These are phyloP conservation scores for Callorhinus ursinus DNA, from an alignment of 2,113 vertebrate species.

Conservation along the genomic window DNA sequence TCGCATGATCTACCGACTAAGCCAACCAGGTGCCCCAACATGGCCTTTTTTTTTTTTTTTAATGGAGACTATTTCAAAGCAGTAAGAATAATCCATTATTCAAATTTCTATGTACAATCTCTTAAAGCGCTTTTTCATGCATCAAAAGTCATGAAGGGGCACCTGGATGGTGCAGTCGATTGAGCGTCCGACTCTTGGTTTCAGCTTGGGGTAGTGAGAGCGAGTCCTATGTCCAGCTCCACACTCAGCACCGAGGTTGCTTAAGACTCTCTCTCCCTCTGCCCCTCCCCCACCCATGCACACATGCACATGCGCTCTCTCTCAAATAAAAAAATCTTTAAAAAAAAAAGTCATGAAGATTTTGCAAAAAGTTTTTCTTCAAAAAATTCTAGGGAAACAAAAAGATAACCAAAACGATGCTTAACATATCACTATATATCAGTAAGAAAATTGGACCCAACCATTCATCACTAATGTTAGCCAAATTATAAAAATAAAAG, in stretches of 20 bases:
- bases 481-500: slow-evolving; percentile 51
- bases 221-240: background rate
- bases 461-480: background rate
- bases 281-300: background rate
- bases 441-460: background rate
- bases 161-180: background rate
- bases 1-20: background rate
- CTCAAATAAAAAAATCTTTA: background rate
- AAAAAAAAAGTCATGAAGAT: background rate
- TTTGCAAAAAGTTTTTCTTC: background rate
- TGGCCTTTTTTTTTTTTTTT: background rate
- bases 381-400: slow-evolving; percentile 21
- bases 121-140: background rate
- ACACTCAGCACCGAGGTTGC: background rate
- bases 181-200: background rate
- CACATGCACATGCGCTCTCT: background rate
- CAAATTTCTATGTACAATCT: slow-evolving; percentile 1
- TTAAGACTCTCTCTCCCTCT: background rate
- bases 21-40: background rate
- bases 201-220: background rate
- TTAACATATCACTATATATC: background rate
- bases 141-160: slow-evolving; percentile 16
- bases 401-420: slow-evolving; percentile 26
- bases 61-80: slow-evolving; percentile 51
- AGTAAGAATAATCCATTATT: background rate